Evolutionary conservation across 2,888 invertebrate genomes (phyloP), one percentile per base, ranked within the genome.

Genomic region (Trachelus iudaicus): DNA sequence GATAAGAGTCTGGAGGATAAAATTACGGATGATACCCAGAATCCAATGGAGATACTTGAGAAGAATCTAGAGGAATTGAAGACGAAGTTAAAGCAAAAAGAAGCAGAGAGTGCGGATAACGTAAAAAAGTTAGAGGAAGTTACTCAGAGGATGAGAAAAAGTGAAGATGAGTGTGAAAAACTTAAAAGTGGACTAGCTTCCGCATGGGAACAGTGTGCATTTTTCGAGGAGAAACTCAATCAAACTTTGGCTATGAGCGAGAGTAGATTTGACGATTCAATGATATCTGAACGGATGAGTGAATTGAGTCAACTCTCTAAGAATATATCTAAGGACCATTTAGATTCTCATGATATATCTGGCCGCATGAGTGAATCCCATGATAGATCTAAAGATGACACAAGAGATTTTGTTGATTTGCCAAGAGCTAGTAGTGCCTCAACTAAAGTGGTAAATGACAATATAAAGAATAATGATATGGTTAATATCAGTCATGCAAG

Each of bases 171-270:
- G 33, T 86, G 87, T 73, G 84, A 88, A 0, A 86, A 90, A 69
- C 79, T 91, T 35, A 89, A 87, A 68, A 85, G 78, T 30, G 91
- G 91, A 3, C 79, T 91, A 23, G 86, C 87, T 0, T 73, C 81
- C 0, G 91, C 91, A 11, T 91, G 90, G 87, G 85, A 88, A 4
- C 89, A 91, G n/a, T 91, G 91, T 73, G 86, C 90, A 0, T 87
- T 89, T 34, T 86, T 89, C 11, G 89, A 90, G 73, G 87, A 87
- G 77, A 88, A 85, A 76, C 79, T 90, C 11, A 89, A 88, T 84
- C 86, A 88, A 75, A 88, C 89, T 76, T 81, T 87, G 31, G 82
- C 78, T 1, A 81, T 85, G 31, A 85, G 77, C 3, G 88, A 88
- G 0, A 88, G 83, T 40, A 86, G 81, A 68, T 12, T 86, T 0